Evolutionary conservation across 2,113 vertebrate genomes (phyloP).

Genomic region (Oncorhynchus masou): DNA sequence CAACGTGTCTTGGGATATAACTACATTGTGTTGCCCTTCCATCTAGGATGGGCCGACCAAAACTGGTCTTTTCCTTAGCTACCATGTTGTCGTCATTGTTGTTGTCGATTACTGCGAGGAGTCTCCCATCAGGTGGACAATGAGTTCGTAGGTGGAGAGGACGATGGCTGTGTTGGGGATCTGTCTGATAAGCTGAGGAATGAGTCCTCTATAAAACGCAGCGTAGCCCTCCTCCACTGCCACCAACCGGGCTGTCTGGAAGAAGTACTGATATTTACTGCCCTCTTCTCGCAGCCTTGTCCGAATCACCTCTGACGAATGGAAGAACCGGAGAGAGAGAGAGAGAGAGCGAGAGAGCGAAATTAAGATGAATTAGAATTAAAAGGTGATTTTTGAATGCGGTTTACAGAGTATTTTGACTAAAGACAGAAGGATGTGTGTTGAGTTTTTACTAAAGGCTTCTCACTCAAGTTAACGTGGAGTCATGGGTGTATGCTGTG

Average conservation of each 20-base stretch:
- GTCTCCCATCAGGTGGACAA: slow-evolving; percentile 87
- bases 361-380: too few species aligned
- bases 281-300: slow-evolving; percentile 94
- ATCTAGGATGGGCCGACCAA: slow-evolving; percentile 5
- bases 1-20: slow-evolving; percentile 10
- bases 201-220: slow-evolving; percentile 95
- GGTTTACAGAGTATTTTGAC: too few species aligned
- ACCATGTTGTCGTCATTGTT: not conserved
- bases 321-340: not conserved
- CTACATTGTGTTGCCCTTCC: not conserved
- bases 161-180: slow-evolving; percentile 99
- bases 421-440: too few species aligned
- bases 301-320: slow-evolving; percentile 87
- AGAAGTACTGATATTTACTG: slow-evolving; percentile 92
- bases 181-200: slow-evolving; percentile 94
- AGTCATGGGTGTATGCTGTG: too few species aligned
- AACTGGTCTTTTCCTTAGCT: not conserved
- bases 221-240: slow-evolving; percentile 90
- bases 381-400: too few species aligned
- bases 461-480: too few species aligned
- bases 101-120: slow-evolving; percentile 79
- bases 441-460: too few species aligned
- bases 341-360: not conserved
- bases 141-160: slow-evolving; percentile 91
- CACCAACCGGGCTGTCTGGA: slow-evolving; percentile 91